Conservation (phyloP, 2,888 invertebrate genomes). For the Thereva unica region DNA sequence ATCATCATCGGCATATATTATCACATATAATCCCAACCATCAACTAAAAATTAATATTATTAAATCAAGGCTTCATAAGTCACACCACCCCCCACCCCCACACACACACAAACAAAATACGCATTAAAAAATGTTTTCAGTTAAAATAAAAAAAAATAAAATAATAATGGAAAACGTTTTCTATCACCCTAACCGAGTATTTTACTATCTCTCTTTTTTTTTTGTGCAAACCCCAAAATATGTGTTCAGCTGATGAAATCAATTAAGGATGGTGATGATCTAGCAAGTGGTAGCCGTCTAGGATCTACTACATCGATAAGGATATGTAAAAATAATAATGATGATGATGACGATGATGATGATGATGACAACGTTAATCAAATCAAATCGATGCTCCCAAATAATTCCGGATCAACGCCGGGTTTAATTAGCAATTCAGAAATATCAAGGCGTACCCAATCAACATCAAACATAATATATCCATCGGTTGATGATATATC, state of each 20-base stretch:
- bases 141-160: no score
- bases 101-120: no score
- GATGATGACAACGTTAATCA: conserved; percentile 12
- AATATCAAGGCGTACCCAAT: conserved; percentile 9
- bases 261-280: conserved; percentile 19
- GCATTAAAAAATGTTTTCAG: no score
- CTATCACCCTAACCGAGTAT: background rate
- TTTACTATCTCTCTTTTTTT: conserved; percentile 17
- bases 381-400: conserved; percentile 13
- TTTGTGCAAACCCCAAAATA: conserved; percentile 61
- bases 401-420: background rate
- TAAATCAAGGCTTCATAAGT: no score
- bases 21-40: no score
- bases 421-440: background rate
- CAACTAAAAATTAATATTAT: no score
- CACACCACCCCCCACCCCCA: no score
- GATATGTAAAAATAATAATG: conserved; percentile 6
- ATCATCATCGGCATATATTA: no score
- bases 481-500: background rate
- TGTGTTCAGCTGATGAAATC: conserved; percentile 65
- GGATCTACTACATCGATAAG: conserved; percentile 3
- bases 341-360: conserved; percentile 14
- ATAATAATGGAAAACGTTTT: background rate
- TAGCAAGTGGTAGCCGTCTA: background rate
- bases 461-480: background rate